Evolutionary conservation across 2,888 invertebrate genomes (phyloP), one percentile per base, ranked within the genome.

Genomic region (Xanthorhoe designata): DNA sequence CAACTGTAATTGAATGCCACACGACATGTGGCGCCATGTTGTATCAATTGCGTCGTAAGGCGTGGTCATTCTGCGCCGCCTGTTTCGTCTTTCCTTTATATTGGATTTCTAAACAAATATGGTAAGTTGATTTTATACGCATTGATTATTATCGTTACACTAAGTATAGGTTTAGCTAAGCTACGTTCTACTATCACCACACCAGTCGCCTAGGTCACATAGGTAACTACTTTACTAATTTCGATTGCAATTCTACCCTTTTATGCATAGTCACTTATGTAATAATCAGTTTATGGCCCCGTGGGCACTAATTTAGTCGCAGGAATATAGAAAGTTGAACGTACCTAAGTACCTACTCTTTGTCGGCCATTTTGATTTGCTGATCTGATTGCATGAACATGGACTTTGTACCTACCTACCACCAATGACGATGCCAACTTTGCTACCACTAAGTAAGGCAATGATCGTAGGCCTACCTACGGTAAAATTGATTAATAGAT

Each of bases 21-120:
- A 76, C 82, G 79, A 72, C 67, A 81, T 83, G 79, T 80, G 81
- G 77, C 88, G 91, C 92, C 92, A 92, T 92, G 85, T 92, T 91
- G 84, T 84, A 74, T 80, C 71, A 66, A 77, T 77, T 79, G 76
- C 74, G 56, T 83, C 74, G 55, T 82, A 85, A 80, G 88, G 89
- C 87, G 91, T 90, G 90, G 89, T 78, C 77, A 79, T 79, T 79
- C 78, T 78, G 79, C 75, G 75, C 76, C 73, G 72, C 75, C 66
- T 76, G 75, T 79, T 78, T 79, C 78, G 81, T 83, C 79, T 75
- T 75, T 17, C 60, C 35, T 66, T 75, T 72, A 76, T 72, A 74
- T 77, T 76, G 81, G 82, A 82, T 82, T 82, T 76, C 70, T 74
- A 75, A 69, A 65, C 76, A 76, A 87, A 66, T 74, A 91, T 91